Conservation (phyloP, 2,113 vertebrate genomes). For the Merops nubicus region DNA sequence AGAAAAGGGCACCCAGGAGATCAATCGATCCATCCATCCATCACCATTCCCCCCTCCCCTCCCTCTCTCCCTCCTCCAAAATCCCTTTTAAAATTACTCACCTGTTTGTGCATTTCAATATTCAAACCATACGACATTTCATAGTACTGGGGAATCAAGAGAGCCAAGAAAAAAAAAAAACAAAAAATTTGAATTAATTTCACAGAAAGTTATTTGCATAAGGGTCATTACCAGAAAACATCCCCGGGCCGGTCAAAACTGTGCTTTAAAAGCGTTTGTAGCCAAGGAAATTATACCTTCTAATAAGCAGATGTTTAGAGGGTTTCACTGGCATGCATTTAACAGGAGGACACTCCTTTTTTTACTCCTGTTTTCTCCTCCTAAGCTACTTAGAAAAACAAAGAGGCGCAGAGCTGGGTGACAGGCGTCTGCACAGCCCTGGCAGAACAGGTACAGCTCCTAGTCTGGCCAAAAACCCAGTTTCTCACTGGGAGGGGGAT, state of each 20-base stretch:
- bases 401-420: conserved; percentile 24
- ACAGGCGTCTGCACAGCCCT: not conserved
- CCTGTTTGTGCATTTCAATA: conserved; percentile 99
- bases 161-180: not conserved
- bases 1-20: not conserved
- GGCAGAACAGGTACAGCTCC: conserved; percentile 43
- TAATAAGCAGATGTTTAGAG: not conserved
- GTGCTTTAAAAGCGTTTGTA: not conserved
- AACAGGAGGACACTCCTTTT: conserved; percentile 14
- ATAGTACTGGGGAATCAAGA: conserved; percentile 84
- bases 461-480: conserved; percentile 37
- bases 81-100: conserved; percentile 72
- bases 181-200: conserved; percentile 28
- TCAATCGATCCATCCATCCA: not conserved
- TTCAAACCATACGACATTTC: conserved; percentile 99
- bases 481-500: not conserved
- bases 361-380: conserved; percentile 20
- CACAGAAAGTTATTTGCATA: not conserved
- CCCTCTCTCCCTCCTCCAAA: too few species aligned
- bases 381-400: conserved; percentile 35
- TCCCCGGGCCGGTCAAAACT: not conserved
- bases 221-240: conserved; percentile 11
- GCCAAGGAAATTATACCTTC: conserved; percentile 17
- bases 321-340: not conserved
- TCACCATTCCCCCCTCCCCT: not conserved